Evolutionary conservation across 2,888 invertebrate species (phyloP).

Genomic region (Stratiomys singularior): DNA sequence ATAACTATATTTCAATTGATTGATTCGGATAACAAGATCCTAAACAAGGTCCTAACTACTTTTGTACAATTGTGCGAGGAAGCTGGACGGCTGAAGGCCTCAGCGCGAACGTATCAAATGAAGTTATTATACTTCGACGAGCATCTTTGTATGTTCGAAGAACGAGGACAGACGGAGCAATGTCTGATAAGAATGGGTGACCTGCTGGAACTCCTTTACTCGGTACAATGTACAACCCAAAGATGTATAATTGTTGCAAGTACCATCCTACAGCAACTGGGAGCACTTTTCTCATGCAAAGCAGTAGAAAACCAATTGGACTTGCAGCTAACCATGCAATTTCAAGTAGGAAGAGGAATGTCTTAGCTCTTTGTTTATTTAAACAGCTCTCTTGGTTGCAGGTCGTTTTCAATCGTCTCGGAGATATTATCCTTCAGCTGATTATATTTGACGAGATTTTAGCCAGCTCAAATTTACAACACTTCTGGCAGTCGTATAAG

Average conservation of each 20-base stretch:
- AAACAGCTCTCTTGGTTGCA: constrained; percentile 52
- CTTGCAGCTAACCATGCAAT: constrained; percentile 58
- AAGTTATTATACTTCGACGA: constrained; percentile 63
- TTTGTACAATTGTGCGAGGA: constrained; percentile 83
- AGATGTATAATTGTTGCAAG: constrained; percentile 78
- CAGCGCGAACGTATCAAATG: constrained; percentile 72
- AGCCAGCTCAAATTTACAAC: constrained; percentile 58
- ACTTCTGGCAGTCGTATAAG: constrained; percentile 82
- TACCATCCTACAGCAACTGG: constrained; percentile 79
- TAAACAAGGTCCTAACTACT: constrained; percentile 82
- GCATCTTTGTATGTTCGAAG: constrained; percentile 53
- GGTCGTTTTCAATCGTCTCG: constrained; percentile 68
- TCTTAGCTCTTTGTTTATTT: background rate
- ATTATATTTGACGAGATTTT: constrained; percentile 68
- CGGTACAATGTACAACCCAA: constrained; percentile 74
- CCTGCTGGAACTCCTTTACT: constrained; percentile 72
- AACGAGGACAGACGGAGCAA: constrained; percentile 48
- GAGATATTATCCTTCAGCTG: constrained; percentile 74
- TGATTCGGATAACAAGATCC: constrained; percentile 83
- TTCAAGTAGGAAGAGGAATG: constrained; percentile 52
- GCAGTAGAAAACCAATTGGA: constrained; percentile 56
- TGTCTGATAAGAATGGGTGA: constrained; percentile 65
- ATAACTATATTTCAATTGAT: constrained; percentile 75
- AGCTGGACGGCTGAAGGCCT: constrained; percentile 73
- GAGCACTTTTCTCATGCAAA: constrained; percentile 70